Conservation (phyloP, 2,888 invertebrate genomes). For the Oligia strigilis region DNA sequence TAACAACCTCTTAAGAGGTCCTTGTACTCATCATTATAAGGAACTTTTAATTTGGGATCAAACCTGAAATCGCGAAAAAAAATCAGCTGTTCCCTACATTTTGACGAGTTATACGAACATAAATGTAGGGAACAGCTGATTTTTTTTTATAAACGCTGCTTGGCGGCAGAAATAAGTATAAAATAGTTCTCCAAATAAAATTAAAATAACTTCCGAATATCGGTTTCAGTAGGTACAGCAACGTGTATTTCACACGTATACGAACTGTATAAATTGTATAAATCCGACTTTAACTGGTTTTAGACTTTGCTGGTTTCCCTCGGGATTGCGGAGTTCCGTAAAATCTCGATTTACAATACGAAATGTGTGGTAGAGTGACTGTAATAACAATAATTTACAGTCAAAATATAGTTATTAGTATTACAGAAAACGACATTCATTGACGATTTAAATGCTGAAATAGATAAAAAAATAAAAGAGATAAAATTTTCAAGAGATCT, state of each 20-base stretch:
- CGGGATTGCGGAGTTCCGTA: conserved; percentile 1
- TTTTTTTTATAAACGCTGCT: no score
- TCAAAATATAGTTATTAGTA: background rate
- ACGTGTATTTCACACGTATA: conserved; percentile 31
- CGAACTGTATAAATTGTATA: conserved; percentile 41
- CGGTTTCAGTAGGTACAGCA: conserved; percentile 10
- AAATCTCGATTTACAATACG: conserved; percentile 25
- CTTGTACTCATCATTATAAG: no score
- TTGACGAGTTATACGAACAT: no score
- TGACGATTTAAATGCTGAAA: background rate
- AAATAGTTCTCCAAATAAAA: conserved; percentile 10
- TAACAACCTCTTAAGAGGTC: no score
- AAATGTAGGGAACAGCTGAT: no score
- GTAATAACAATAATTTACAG: background rate
- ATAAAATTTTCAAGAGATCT: background rate
- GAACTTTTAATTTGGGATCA: no score
- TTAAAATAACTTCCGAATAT: conserved; percentile 19
- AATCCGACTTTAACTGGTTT: conserved; percentile 48
- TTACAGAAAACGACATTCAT: background rate
- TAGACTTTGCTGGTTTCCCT: conserved; percentile 6
- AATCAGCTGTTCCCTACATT: no score
- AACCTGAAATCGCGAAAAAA: no score
- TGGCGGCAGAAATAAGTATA: background rate
- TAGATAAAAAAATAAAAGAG: background rate
- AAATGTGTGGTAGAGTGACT: background rate